These are phyloP conservation scores for Drosophila dives DNA, from an alignment of 2,888 invertebrate species.

Conservation along the genomic window DNA sequence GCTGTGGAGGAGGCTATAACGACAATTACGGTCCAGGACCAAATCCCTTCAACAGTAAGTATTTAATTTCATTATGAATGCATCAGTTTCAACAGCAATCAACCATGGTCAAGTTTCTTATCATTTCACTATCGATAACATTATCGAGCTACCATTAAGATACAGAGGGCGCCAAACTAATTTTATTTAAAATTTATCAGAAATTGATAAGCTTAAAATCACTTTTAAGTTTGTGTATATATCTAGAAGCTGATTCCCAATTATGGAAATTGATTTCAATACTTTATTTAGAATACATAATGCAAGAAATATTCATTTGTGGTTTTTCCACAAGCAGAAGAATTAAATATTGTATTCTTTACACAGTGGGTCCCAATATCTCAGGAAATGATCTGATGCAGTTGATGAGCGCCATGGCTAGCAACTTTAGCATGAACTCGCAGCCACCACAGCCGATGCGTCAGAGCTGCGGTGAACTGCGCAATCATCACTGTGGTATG, in stretches of 20 bases:
- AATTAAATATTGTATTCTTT: neutral
- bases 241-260: neutral
- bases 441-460: constrained; percentile 84
- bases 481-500: constrained; percentile 85
- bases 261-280: neutral
- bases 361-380: constrained; percentile 68
- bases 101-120: neutral
- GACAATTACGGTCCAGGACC: constrained; percentile 72
- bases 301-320: neutral
- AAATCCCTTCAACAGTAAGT: constrained; percentile 78
- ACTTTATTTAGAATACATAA: neutral
- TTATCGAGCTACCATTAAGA: neutral
- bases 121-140: neutral
- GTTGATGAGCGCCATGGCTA: constrained; percentile 82
- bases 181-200: neutral
- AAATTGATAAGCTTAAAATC: neutral
- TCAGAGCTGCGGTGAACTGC: constrained; percentile 87
- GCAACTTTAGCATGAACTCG: constrained; percentile 83
- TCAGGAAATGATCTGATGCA: constrained; percentile 80
- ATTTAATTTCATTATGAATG: neutral
- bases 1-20: constrained; percentile 60
- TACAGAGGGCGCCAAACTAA: neutral
- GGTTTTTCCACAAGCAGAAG: neutral
- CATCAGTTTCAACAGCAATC: neutral
- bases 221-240: neutral